A percentile compares a stretch with the other conserved stretches of the same genome.
Conservation (phyloP, 2,113 vertebrate genomes). For the Lichenostomus cassidix region DNA sequence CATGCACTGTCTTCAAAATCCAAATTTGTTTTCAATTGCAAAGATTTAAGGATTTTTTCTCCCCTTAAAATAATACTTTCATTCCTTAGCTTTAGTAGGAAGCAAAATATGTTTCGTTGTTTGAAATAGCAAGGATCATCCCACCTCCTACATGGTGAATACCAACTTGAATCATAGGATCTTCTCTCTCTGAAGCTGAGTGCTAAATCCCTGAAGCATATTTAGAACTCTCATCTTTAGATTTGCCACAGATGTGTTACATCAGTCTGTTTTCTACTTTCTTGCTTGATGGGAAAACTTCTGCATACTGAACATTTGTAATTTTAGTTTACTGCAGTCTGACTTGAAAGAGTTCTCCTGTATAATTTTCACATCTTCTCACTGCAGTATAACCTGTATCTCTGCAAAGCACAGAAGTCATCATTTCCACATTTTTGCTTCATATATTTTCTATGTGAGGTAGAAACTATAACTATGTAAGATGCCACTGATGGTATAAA, state of each 20-base stretch:
- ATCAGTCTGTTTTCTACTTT: background rate
- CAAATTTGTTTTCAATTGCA: background rate
- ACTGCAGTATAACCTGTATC: background rate
- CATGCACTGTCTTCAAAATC: background rate
- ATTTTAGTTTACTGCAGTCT: background rate
- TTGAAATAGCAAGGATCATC: background rate
- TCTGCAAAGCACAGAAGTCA: background rate
- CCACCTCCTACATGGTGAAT: background rate
- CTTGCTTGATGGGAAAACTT: background rate
- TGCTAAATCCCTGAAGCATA: background rate
- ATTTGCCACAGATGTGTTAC: background rate
- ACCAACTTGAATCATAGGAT: background rate
- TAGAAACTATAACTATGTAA: background rate
- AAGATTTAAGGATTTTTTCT: background rate
- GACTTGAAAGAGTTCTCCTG: background rate
- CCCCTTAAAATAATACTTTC: background rate
- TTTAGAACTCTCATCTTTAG: background rate
- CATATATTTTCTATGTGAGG: background rate
- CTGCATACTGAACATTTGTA: background rate
- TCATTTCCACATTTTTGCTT: background rate
- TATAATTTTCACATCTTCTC: background rate
- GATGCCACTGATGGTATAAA: background rate
- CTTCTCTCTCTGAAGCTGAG: background rate
- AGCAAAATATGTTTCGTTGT: background rate
- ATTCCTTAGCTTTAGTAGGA: background rate